A percentile compares a stretch with the other conserved stretches of the same genome.
phyloP scores from a whole-genome alignment of 2,797 vertebrate genomes.

The Phrynocephalus forsythii region DNA sequence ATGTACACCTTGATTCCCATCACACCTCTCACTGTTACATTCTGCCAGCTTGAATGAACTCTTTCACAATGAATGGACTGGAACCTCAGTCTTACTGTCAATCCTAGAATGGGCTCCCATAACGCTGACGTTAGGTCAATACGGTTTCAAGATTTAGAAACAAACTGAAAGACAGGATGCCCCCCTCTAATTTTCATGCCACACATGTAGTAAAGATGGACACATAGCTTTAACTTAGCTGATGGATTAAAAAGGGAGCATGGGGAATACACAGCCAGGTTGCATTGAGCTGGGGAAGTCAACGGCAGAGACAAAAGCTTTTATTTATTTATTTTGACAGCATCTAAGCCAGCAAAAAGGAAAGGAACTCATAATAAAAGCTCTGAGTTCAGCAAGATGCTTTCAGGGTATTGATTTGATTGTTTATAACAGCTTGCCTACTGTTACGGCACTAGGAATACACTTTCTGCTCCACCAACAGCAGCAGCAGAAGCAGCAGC shows the following conservation, averaged over 20 bases:
- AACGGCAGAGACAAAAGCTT: not conserved
- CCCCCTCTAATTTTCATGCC: not conserved
- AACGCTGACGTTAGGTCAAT: not conserved
- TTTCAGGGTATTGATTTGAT: constrained; percentile 17
- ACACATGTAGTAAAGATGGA: not conserved
- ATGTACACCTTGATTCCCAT: not conserved
- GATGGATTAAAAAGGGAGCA: not conserved
- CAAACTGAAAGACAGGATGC: not conserved
- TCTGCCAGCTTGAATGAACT: not conserved
- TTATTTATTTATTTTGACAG: not conserved
- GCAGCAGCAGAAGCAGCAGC: not conserved
- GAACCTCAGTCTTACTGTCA: not conserved
- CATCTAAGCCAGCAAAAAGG: not conserved
- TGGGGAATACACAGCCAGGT: not conserved
- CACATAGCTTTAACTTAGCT: not conserved
- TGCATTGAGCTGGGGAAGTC: not conserved
- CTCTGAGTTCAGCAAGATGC: not conserved
- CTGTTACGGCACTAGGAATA: constrained; percentile 16
- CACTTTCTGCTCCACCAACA: not conserved
- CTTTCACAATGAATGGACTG: not conserved
- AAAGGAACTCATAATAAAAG: not conserved
- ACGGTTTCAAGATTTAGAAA: not conserved
- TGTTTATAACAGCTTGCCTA: constrained; percentile 23
- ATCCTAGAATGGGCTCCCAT: not conserved
- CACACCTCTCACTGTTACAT: not conserved